Conservation (phyloP, 2,113 vertebrate species). For the Indicator indicator region DNA sequence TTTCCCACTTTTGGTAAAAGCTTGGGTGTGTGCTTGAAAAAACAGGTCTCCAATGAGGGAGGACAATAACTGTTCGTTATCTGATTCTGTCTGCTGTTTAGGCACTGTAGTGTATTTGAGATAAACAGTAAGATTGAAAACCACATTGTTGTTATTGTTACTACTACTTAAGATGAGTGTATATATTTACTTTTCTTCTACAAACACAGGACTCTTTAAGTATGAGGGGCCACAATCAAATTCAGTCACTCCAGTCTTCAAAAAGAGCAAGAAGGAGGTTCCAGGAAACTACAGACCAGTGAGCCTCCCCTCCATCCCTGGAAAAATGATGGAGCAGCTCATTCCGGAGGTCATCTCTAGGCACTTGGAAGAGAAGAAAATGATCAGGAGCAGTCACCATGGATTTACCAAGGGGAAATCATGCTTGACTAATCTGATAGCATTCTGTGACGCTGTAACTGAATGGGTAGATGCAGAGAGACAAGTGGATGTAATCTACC, state of each 20-base stretch:
- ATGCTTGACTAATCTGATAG: too few relatives aligned
- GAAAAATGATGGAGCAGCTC: too few relatives aligned
- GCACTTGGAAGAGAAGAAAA: too few relatives aligned
- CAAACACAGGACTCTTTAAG: not conserved
- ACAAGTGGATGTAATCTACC: too few relatives aligned
- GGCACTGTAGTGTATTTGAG: not conserved
- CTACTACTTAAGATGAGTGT: not conserved
- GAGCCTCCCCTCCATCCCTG: too few relatives aligned
- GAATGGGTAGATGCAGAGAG: too few relatives aligned
- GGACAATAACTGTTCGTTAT: slow-evolving; percentile 38
- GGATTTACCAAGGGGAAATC: too few relatives aligned
- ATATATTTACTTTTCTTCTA: slow-evolving; percentile 19
- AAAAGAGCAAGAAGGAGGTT: too few relatives aligned
- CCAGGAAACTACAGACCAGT: too few relatives aligned
- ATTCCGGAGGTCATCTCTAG: too few relatives aligned
- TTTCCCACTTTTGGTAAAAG: slow-evolving; percentile 29
- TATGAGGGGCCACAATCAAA: not conserved
- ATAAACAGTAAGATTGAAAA: not conserved
- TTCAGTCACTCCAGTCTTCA: not conserved
- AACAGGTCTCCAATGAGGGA: slow-evolving; percentile 52
- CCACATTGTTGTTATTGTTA: not conserved
- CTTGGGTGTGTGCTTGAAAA: slow-evolving; percentile 72
- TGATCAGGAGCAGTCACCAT: too few relatives aligned
- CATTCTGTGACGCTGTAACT: too few relatives aligned
- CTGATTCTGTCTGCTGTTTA: slow-evolving; percentile 51